Evolutionary conservation across 2,888 invertebrate species (phyloP), one percentile per base, ranked within the genome.

Genomic region (Drepana falcataria): DNA sequence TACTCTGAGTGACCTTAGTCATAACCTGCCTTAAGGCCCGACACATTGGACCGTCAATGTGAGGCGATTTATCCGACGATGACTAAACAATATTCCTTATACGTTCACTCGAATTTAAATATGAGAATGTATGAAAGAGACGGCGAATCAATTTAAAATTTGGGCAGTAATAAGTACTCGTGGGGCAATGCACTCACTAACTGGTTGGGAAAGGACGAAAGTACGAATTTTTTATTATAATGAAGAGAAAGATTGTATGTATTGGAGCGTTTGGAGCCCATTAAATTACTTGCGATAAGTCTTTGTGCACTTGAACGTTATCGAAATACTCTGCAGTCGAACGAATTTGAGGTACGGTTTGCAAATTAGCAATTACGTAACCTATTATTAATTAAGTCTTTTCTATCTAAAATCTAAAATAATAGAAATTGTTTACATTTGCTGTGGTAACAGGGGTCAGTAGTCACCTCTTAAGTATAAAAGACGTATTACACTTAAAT

Each of bases 201-300:
- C 88, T 84, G 86, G 88, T 86, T 83, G 78, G 71, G 85, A 85
- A 78, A 89, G 89, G 90, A 84, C 88, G 86, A 89, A 89, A 88
- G 89, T 88, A 89, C 88, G 77, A 82, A 74, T 82, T 84, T 86
- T 84, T 83, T 80, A 69, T 64, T 79, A 78, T 76, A 72, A 79
- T 81, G 75, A 80, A 84, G 79, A 81, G 81, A 83, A 82, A 80
- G 79, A 81, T 79, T 75, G 74, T 66, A 68, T 60, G 60, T 66
- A 64, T 60, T 63, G 37, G 40, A 40, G 40, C 41, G 7, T n/a
- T n/a, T n/a, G n/a, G n/a, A n/a, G n/a, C n/a, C n/a, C 51, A 51
- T 48, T 48, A 35, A 48, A 48, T 48, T 35, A 48, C 7, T 9
- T 48, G 7, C 34, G 35, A n/a, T 7, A 40, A 34, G 35, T 5